phyloP scores from a whole-genome alignment of 2,113 vertebrate species.

The Carettochelys insculpta region DNA sequence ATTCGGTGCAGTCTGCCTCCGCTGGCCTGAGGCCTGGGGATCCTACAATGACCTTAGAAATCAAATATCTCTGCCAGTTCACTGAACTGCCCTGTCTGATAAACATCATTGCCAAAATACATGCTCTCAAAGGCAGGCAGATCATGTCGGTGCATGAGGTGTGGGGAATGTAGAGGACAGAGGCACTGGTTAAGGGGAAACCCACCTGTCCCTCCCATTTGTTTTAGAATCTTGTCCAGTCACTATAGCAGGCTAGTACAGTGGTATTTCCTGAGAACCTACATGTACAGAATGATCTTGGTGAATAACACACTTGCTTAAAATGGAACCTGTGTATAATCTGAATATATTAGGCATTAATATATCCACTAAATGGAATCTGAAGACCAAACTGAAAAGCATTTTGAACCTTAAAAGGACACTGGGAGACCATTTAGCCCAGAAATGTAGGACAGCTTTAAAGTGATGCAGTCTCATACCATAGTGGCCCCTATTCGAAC shows the following conservation, averaged over 20 bases:
- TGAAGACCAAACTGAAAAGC: not conserved
- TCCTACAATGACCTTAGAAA: slow-evolving; percentile 39
- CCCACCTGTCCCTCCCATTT: accelerated
- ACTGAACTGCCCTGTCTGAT: slow-evolving; percentile 62
- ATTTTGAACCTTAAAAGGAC: not conserved
- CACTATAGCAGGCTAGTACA: not conserved
- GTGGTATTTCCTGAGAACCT: slow-evolving; percentile 14
- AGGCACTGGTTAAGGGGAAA: not conserved
- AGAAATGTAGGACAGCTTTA: not conserved
- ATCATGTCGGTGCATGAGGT: slow-evolving; percentile 5
- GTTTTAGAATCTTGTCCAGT: not conserved
- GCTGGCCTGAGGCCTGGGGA: not conserved
- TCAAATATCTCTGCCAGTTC: slow-evolving; percentile 40
- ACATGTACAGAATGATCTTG: not conserved
- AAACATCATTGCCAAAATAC: slow-evolving; percentile 12
- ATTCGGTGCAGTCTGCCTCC: not conserved
- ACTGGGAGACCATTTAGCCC: not conserved
- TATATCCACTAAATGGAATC: not conserved
- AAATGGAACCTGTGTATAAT: too few relatives aligned
- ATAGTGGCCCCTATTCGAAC: not conserved
- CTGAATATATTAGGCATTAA: not conserved
- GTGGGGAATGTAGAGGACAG: not conserved
- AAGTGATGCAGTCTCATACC: not conserved
- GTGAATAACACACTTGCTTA: slow-evolving; percentile 3
- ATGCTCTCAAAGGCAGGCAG: not conserved